Evolutionary conservation across 2,888 invertebrate genomes (phyloP), one percentile per base, ranked within the genome.

Genomic region (Rapana venosa): DNA sequence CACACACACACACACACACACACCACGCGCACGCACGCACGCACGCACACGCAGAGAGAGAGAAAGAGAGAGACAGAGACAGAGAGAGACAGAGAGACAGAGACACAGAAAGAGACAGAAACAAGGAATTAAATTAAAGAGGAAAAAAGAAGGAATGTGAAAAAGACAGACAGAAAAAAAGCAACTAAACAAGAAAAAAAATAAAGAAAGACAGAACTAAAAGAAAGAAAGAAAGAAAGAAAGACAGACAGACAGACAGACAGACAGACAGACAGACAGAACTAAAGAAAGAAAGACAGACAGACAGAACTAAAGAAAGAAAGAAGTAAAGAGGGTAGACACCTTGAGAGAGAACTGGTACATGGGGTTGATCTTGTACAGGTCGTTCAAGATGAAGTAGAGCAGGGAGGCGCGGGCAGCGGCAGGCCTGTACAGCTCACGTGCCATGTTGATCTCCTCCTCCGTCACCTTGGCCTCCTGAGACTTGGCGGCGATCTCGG

Each of bases 291-390:
- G 47, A 47, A 47, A 2, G 2, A 47, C n/a, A n/a, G n/a, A n/a
- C n/a, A 47, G 47, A 47, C 47, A 47, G 47, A 47, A 47, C 47
- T 47, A 47, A 47, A 47, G 47, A 47, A 47, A 47, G 47, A 47
- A 6, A 30, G 77, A 77, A 22, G 20, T 36, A 35, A 8, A n/a
- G n/a, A n/a, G n/a, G n/a, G n/a, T n/a, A n/a, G 58, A 17, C 26
- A 98, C 98, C 97, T 99, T 99, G 91, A 99, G 97, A 22, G 99
- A 99, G 96, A 99, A 99, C 96, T 99, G 99, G 96, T 99, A 99
- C 94, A 99, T 99, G 0, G 98, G 98, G 96, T 99, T 98, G 91
- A 99, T 99, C 47, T 98, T 98, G 96, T 98, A 98, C 90, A 99
- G 97, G 93, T 99, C 99, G 95, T 99, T 99, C 74, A 99, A 96